These are phyloP conservation scores for Neoitamus cyanurus DNA, from an alignment of 2,888 invertebrate genomes.

Conservation along the genomic window DNA sequence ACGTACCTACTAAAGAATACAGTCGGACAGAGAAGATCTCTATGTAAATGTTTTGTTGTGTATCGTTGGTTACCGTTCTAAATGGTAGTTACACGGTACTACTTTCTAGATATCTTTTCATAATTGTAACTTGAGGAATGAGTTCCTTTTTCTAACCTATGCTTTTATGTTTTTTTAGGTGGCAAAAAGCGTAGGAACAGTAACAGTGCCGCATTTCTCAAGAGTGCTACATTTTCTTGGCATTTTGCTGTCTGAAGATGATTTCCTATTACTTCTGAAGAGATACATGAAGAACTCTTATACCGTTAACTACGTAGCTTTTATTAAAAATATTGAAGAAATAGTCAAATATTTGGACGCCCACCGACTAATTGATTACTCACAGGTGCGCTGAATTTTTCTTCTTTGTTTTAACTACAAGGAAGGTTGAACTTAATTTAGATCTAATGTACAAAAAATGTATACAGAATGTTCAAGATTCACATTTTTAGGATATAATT, in stretches of 20 bases:
- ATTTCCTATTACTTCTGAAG: conserved; percentile 79
- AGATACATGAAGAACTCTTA: conserved; percentile 81
- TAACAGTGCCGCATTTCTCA: conserved; percentile 81
- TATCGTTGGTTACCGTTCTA: too few species aligned
- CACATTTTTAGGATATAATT: conserved; percentile 66
- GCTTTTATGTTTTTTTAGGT: conserved; percentile 71
- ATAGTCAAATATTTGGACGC: conserved; percentile 72
- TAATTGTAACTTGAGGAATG: too few species aligned
- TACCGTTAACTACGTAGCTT: conserved; percentile 82
- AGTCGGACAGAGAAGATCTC: too few species aligned
- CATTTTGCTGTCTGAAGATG: conserved; percentile 75
- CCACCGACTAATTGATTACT: conserved; percentile 68
- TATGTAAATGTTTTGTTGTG: too few species aligned
- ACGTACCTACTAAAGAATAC: too few species aligned
- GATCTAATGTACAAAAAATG: background rate
- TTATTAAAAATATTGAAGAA: conserved; percentile 75
- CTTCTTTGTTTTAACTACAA: background rate
- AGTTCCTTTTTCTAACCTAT: background rate
- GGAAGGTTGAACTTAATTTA: background rate
- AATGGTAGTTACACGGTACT: too few species aligned
- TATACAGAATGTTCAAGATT: background rate
- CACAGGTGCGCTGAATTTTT: conserved; percentile 62
- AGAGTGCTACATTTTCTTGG: conserved; percentile 79
- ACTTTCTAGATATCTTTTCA: too few species aligned
- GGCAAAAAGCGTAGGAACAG: conserved; percentile 78